Evolutionary conservation across 2,797 vertebrate genomes (phyloP), one percentile per base, ranked within the genome.

Genomic region (Taenioides sp.): DNA sequence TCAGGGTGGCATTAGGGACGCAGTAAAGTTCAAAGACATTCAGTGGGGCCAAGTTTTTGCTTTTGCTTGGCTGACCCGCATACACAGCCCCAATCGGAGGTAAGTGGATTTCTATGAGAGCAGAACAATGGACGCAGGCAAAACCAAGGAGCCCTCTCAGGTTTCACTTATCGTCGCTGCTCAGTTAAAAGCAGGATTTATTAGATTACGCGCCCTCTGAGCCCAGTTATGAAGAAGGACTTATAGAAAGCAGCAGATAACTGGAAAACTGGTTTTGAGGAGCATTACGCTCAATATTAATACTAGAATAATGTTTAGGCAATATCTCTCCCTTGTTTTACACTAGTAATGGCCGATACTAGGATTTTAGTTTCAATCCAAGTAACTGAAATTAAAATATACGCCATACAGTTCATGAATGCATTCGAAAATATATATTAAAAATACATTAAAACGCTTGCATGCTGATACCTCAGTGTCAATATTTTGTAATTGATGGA

Each of bases 11-110:
- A 96, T 96, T 95, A 96, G 95, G 95, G 95, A 94, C 92, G 96
- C 94, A 92, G 95, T 96, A 96, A 96, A 96, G 96, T 98, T 98
- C 95, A 96, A 97, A 97, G 95, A 89, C 95, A 93, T 94, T 95
- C 93, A 95, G 83, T 91, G 93, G 93, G 94, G 93, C 95, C 91
- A 93, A 95, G 93, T 89, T 95, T 87, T 89, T 89, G 95, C 93
- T 95, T 95, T 94, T 95, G 95, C 95, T 94, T 93, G 94, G 96
- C 95, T 95, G 95, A 95, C 94, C 93, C 90, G 91, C 77, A 93
- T 94, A 92, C 93, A 93, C 93, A 93, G 93, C 88, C 94, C 90
- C 91, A 94, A 95, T 94, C 90, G 93, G 91, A 93, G 94, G 91
- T 91, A 61, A 84, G 91, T 94, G 89, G 89, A 87, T 87, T 91